Conservation (phyloP, 2,113 vertebrate genomes). For the Scartelaos histophorus region DNA sequence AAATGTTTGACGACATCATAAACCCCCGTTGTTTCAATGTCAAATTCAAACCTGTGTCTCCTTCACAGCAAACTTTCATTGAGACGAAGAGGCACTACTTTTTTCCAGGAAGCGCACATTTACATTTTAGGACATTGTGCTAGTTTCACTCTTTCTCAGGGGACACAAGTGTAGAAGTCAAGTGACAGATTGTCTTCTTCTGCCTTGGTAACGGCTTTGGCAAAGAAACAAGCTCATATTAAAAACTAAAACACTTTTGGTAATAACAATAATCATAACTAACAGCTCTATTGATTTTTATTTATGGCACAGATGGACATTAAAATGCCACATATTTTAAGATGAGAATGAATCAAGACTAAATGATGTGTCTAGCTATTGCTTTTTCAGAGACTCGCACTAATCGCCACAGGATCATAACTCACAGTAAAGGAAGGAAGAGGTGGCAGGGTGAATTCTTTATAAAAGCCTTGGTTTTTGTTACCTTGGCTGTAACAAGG, state of each 20-base stretch:
- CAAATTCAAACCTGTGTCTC: constrained; percentile 26
- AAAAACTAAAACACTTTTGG: constrained; percentile 47
- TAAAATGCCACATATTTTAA: constrained; percentile 64
- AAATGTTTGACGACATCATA: background rate
- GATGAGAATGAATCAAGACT: constrained; percentile 49
- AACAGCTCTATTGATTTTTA: constrained; percentile 61
- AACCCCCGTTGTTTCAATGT: constrained; percentile 38
- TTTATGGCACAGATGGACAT: constrained; percentile 65
- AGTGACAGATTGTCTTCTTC: constrained; percentile 58
- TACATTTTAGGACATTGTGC: constrained; percentile 59
- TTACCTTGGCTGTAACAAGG: no score
- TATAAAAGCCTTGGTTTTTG: constrained; percentile 50
- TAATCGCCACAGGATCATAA: constrained; percentile 48
- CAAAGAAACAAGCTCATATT: constrained; percentile 36
- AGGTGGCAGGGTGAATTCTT: constrained; percentile 58
- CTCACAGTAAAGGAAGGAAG: constrained; percentile 28
- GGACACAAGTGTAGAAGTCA: constrained; percentile 24
- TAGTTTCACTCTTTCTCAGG: constrained; percentile 38
- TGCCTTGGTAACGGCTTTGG: constrained; percentile 44
- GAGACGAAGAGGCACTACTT: background rate
- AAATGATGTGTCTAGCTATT: constrained; percentile 60
- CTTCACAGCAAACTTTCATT: constrained; percentile 28
- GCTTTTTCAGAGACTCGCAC: constrained; percentile 61
- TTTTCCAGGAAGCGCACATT: constrained; percentile 37
- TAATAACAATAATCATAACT: constrained; percentile 59